Base-by-base conservation (phyloP, 2,797 vertebrate genomes). In the Gorsachius magnificus region DNA sequence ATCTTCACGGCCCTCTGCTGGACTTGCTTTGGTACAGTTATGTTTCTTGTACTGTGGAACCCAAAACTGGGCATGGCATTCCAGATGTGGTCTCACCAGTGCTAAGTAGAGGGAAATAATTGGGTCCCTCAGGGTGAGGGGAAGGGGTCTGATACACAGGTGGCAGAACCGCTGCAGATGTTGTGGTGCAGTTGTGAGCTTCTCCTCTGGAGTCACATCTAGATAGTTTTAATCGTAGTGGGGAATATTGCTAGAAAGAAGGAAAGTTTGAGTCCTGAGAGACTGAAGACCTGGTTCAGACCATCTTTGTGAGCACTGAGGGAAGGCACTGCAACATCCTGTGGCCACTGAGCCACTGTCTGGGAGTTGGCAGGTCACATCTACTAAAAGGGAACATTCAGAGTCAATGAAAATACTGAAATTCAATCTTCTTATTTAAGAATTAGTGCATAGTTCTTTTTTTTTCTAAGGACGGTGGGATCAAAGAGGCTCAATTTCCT, bases 121-220 rank as follows among this genome's bases (percentile, higher is more conserved):
- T 19, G 16, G 2, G 4, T 16, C 24, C 24, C 60, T 43, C 2
- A 0, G 11, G 31, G 24, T 53, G 18, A 35, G 20, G 50, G 38
- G 10, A 66, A 66, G 35, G 38, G 12, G 26, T 36, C 33, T 16
- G 38, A 29, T 46, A 43, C 16, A 12, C 9, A 21, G 25, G 16
- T 29, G 26, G 63, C n/a, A 53, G 33, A 35, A 56, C 50, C 13
- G 21, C 58, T 28, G 22, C n/a, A 38, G 56, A n/a, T 28, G 81
- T 38, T 41, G 22, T 17, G 28, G 50, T 56, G 24, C 38, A 54
- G 26, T 11, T 56, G 41, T 12, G 58, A 64, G 36, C 51, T 26
- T 63, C 58, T 50, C 17, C 48, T 36, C 26, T n/a, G 4, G 11
- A 50, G 45, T n/a, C 11, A 48, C 43, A 18, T 48, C 71, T 63